Base-by-base conservation (phyloP, 1,140 invertebrate species). In the Hyles euphorbiae region DNA sequence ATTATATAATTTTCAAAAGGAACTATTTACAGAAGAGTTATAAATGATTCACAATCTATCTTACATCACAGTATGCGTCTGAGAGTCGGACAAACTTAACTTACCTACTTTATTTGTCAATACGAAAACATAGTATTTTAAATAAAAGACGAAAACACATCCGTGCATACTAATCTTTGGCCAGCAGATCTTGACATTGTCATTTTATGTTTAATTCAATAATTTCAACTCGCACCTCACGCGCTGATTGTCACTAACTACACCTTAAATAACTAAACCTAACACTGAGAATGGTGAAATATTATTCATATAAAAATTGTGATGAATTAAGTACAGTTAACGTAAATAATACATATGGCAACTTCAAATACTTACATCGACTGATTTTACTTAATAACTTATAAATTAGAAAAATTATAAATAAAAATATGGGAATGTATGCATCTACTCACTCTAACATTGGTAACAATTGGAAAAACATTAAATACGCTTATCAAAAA, bases 31-130 rank as follows among this genome's bases (percentile, higher is more conserved):
- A 78, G 64, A 81, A 74, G 22, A 12, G 11, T 48, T 22, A 12
- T 48, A 12, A 48, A 10, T 48, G 10, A 48, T 12, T 40, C 36
- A 40, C 36, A 40, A 40, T 65, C 55, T 83, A 85, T 74, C 73
- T 79, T 80, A 87, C 76, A 87, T 87, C 84, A 87, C 84, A 87
- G 84, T 80, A 70, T 76, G 72, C 67, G 84, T 79, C 76, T 82
- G 84, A 84, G 80, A 86, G 79, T 82, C 76, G 62, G 9, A 34
- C 63, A 66, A 78, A 83, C 78, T 83, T 83, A 83, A 72, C 70
- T 40, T 40, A 40, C 36, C 36, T 5, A 40, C 36, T 40, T 40
- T 40, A 40, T 40, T 40, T 40, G 36, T 40, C 36, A 40, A 40
- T 40, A 40, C 36, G 36, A 40, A 40, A 40, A 40, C 36, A 40